A percentile compares a stretch with the other conserved stretches of the same genome.
Evolutionary conservation across 2,113 vertebrate species (phyloP).

Genomic region (Datnioides undecimradiatus): DNA sequence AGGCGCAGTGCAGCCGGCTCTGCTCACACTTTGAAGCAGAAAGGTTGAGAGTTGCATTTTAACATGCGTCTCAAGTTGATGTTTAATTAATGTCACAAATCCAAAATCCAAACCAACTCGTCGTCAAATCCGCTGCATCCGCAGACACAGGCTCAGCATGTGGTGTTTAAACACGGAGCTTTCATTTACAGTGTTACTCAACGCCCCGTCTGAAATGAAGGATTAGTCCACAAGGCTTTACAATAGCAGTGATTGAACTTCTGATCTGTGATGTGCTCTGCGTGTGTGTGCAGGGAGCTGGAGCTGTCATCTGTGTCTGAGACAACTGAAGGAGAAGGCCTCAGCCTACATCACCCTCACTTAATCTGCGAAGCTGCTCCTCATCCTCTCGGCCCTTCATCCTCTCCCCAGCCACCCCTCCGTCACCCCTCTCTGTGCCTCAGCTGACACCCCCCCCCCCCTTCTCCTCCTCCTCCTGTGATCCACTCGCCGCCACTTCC

Average conservation of each 20-base stretch:
- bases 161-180: conserved; percentile 62
- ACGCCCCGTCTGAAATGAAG: conserved; percentile 62
- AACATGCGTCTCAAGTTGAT: conserved; percentile 44
- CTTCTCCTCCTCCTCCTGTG: not conserved
- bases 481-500: conserved; percentile 17
- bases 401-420: conserved; percentile 50
- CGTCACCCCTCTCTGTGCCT: conserved; percentile 49
- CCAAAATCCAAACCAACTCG: conserved; percentile 59
- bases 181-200: conserved; percentile 76
- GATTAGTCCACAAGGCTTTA: conserved; percentile 74
- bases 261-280: conserved; percentile 53
- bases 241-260: conserved; percentile 69
- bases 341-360: conserved; percentile 96
- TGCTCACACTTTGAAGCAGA: conserved; percentile 12
- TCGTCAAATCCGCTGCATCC: conserved; percentile 67
- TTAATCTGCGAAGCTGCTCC: conserved; percentile 81
- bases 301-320: conserved; percentile 95
- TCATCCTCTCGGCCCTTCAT: conserved; percentile 65
- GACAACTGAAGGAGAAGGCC: conserved; percentile 95
- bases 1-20: not conserved
- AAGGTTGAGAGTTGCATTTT: conserved; percentile 38
- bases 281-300: conserved; percentile 88
- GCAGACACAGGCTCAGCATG: conserved; percentile 60
- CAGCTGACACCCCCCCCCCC: not conserved
- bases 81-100: conserved; percentile 75